These are phyloP conservation scores for Antheraea assamensis DNA, from an alignment of 2,888 invertebrate species.

Conservation along the genomic window DNA sequence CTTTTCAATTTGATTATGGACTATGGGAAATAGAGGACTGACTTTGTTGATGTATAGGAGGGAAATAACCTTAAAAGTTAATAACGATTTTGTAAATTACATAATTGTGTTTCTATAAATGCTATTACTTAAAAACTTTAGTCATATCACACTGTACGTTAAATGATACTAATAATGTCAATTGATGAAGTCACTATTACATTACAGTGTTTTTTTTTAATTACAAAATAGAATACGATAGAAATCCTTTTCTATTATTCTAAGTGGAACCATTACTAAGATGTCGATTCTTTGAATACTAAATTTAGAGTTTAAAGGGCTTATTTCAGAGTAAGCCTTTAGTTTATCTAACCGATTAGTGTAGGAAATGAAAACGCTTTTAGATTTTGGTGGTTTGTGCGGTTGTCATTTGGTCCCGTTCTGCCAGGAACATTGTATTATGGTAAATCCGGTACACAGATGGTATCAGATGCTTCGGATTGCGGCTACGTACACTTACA, in stretches of 20 bases:
- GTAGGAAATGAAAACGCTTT: conserved; percentile 62
- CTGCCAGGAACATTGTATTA: conserved; percentile 51
- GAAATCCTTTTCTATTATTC: neutral
- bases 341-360: conserved; percentile 66
- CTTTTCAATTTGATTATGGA: neutral
- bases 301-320: neutral
- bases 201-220: neutral
- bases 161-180: neutral
- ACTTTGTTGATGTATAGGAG: neutral
- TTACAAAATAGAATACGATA: neutral
- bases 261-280: neutral
- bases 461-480: conserved; percentile 37
- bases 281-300: neutral
- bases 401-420: conserved; percentile 56
- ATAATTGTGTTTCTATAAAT: neutral
- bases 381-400: conserved; percentile 43
- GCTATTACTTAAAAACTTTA: neutral
- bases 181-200: neutral
- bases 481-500: conserved; percentile 17
- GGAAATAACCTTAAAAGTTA: neutral
- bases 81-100: too few species aligned
- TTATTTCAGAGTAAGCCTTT: conserved; percentile 18
- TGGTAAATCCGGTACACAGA: conserved; percentile 41
- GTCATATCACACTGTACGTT: neutral
- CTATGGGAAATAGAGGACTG: neutral